Conservation (phyloP, 2,797 vertebrate species). For the Pseudochromis fuscus region DNA sequence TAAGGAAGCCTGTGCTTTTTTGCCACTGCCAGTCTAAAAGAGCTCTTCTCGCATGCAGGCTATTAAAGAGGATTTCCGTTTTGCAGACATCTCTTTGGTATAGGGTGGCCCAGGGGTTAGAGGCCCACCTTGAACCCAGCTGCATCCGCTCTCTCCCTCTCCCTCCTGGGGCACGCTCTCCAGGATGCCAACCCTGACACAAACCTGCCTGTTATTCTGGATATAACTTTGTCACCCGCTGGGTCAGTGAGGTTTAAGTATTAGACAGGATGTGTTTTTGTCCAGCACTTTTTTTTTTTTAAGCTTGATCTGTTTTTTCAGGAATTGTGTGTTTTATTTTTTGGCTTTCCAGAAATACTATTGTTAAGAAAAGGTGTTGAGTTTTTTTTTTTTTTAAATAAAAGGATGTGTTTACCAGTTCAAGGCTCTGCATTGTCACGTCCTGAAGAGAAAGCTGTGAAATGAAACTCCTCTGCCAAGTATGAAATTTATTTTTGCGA, state of each 20-base stretch:
- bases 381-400: too few relatives aligned
- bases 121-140: conserved; percentile 71
- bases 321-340: conserved; percentile 35
- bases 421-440: conserved; percentile 47
- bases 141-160: conserved; percentile 65
- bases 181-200: conserved; percentile 75
- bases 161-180: conserved; percentile 37
- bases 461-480: conserved; percentile 43
- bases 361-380: conserved; percentile 53
- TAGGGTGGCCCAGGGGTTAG: conserved; percentile 52
- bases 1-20: conserved; percentile 11
- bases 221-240: conserved; percentile 56
- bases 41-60: conserved; percentile 23
- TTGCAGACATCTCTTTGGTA: conserved; percentile 63
- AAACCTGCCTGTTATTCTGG: conserved; percentile 60
- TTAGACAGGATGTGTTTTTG: conserved; percentile 74
- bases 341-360: conserved; percentile 48
- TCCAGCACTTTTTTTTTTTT: conserved; percentile 40
- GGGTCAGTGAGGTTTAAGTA: conserved; percentile 57
- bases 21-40: conserved; percentile 9
- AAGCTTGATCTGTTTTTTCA: conserved; percentile 59
- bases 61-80: conserved; percentile 73
- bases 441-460: conserved; percentile 42
- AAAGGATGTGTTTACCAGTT: conserved; percentile 62
- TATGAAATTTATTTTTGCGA: conserved; percentile 59